A percentile compares a stretch with the other conserved stretches of the same genome.
phyloP scores from a whole-genome alignment of 2,797 vertebrate species.

The Coracias cyanogaster region DNA sequence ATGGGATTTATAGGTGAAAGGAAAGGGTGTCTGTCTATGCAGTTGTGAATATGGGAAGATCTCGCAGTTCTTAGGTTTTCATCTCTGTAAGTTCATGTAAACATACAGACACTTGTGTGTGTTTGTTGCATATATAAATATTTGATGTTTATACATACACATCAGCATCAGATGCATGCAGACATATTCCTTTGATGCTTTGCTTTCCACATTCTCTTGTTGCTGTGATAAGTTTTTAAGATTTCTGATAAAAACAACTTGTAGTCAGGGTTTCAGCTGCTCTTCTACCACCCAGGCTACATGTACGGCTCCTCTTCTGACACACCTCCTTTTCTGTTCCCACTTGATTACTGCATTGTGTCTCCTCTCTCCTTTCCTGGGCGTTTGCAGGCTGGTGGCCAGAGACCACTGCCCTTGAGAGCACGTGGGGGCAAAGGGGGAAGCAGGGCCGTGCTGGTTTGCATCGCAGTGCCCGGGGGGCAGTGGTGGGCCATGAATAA shows the following conservation, averaged over 20 bases:
- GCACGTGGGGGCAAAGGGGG: too few relatives aligned
- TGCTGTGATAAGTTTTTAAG: neutral
- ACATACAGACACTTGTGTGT: neutral
- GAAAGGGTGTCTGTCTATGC: neutral
- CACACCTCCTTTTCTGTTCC: neutral
- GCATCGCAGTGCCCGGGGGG: accelerated
- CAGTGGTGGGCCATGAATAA: accelerated
- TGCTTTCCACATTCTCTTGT: neutral
- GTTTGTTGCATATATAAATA: neutral
- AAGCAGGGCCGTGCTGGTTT: neutral
- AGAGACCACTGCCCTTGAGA: neutral
- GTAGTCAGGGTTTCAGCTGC: neutral
- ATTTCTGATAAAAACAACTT: neutral
- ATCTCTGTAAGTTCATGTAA: neutral
- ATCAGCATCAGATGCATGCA: neutral
- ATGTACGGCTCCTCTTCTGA: neutral
- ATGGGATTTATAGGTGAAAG: neutral
- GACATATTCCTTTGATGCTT: neutral
- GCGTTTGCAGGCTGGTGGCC: neutral
- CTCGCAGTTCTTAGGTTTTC: neutral
- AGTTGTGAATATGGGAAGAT: neutral
- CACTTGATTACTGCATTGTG: neutral
- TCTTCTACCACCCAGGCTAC: neutral
- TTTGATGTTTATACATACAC: neutral
- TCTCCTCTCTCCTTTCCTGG: too few relatives aligned